Percentiles rank a stretch among this genome's conserved stretches.
Evolutionary conservation across 2,888 invertebrate genomes (phyloP).

Genomic region (Xestia c-nigrum): DNA sequence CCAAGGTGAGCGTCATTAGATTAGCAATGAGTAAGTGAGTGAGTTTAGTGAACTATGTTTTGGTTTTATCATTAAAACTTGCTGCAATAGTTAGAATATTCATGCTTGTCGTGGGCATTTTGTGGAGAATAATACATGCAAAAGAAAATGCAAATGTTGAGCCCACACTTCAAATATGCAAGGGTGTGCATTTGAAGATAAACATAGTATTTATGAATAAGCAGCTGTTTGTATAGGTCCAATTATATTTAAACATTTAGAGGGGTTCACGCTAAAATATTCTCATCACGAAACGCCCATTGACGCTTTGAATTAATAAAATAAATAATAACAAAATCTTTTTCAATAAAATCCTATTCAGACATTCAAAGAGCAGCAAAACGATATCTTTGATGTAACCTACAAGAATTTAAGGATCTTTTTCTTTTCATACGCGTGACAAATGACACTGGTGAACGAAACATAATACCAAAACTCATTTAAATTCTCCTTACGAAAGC

Average conservation of each 20-base stretch:
- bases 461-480: slow-evolving; percentile 57
- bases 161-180: slow-evolving; percentile 36
- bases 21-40: neutral
- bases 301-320: slow-evolving; percentile 62
- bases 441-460: slow-evolving; percentile 46
- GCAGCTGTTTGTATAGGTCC: slow-evolving; percentile 70
- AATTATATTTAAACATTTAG: slow-evolving; percentile 70
- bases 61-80: slow-evolving; percentile 2
- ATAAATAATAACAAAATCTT: slow-evolving; percentile 44
- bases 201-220: slow-evolving; percentile 66
- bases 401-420: slow-evolving; percentile 34
- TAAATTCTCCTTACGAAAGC: slow-evolving; percentile 63
- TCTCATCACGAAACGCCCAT: slow-evolving; percentile 73
- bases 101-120: neutral
- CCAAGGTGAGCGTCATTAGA: neutral
- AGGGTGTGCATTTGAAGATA: slow-evolving; percentile 57
- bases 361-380: slow-evolving; percentile 31
- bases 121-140: slow-evolving; percentile 24
- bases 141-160: slow-evolving; percentile 46
- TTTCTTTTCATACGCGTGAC: slow-evolving; percentile 50
- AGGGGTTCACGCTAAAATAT: slow-evolving; percentile 75
- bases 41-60: neutral
- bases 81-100: slow-evolving; percentile 15
- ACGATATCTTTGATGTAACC: slow-evolving; percentile 48
- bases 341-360: slow-evolving; percentile 42